phyloP scores from a whole-genome alignment of 2,113 vertebrate genomes.

The Bolborhynchus lineola region DNA sequence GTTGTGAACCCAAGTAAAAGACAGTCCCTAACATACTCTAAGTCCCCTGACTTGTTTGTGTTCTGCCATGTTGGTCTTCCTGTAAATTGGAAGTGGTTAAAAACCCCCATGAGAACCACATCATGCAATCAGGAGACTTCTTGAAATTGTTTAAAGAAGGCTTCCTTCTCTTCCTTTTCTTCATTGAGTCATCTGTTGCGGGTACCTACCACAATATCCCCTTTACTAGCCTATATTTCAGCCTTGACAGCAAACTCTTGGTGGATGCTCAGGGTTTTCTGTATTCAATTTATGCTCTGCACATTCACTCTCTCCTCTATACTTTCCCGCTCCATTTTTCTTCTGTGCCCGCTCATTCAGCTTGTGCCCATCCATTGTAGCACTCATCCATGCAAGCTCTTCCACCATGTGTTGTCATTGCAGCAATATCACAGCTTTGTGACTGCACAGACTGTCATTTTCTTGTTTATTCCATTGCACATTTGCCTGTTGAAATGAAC shows the following conservation, averaged over 20 bases:
- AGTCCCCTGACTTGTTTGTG: not conserved
- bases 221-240: not conserved
- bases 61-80: not conserved
- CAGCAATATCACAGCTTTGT: not conserved
- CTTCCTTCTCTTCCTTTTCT: not conserved
- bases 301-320: not conserved
- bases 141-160: not conserved
- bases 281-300: not conserved
- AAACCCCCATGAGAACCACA: not conserved
- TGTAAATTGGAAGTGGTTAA: not conserved
- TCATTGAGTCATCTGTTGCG: not conserved
- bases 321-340: not conserved
- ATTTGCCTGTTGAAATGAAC: not conserved
- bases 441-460: not conserved
- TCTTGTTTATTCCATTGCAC: not conserved
- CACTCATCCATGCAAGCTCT: not conserved
- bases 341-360: not conserved
- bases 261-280: not conserved
- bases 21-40: not conserved
- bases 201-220: not conserved
- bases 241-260: not conserved
- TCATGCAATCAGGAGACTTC: not conserved
- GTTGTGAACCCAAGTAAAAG: not conserved
- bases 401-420: not conserved
- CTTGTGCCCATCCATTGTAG: not conserved